Base-by-base conservation (phyloP, 37 sponge, comb jelly and placozoan species). In the Cladorhizidae sp. region DNA sequence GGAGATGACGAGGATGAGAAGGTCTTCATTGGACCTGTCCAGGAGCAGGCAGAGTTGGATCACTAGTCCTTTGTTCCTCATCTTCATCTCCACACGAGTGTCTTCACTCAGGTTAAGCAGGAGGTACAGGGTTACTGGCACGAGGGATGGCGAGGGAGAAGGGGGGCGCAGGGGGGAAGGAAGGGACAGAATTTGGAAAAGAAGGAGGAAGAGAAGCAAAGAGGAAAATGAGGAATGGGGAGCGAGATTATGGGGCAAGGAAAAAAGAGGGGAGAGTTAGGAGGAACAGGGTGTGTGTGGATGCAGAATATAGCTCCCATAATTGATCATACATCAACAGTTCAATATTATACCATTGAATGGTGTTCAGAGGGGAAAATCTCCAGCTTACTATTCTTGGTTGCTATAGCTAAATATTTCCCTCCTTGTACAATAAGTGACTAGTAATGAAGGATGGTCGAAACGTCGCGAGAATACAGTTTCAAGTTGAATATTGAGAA, bases 51-150 rank as follows among this genome's bases (percentile, higher is more conserved):
- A 33, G 69, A 97, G 79, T 41, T 81, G 73, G 8, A 63, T 42
- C 12, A 92, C 49, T 18, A 97, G 87, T 20, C 78, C 84, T 64
- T 87, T 94, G 79, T 94, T 87, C 25, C 76, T 63, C 98, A 97
- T 97, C 93, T 97, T 97, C 40, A 78, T 77, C 70, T 97, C 98
- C 70, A 94, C 90, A n/a, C 52, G 75, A 23, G 85, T 83, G 75
- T 92, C 93, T 83, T 97, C 98, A 7, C 95, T 87, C 32, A 97
- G 62, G 62, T 97, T 97, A 26, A 92, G 75, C 40, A 97, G 75
- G 52, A 97, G 84, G 67, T 94, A 97, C 14, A 97, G 81, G 1
- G 88, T 57, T 25, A 97, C 95, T 93, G 45, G 64, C 17, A 8
- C n/a, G 56, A n/a, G 21, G 49, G 67, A 59, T 54, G 55, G 38